Percentiles rank a stretch among this genome's conserved stretches.
These are phyloP conservation scores for Dipodomys merriami DNA, from an alignment of 2,113 vertebrate genomes.

Conservation along the genomic window DNA sequence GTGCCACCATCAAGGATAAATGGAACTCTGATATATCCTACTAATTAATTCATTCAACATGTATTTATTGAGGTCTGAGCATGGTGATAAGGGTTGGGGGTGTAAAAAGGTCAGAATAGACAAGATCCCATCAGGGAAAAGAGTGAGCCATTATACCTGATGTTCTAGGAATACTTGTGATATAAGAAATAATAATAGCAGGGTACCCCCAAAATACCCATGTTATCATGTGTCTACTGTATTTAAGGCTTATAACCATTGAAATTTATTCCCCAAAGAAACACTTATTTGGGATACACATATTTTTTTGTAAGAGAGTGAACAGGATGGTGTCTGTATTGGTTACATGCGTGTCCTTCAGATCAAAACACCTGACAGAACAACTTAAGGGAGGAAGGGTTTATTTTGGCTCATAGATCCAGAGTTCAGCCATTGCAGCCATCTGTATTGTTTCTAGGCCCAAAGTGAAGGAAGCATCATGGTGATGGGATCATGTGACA, in stretches of 20 bases:
- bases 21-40: neutral
- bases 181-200: neutral
- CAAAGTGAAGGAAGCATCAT: no score
- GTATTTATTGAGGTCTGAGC: slow-evolving; percentile 5
- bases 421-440: no score
- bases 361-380: no score
- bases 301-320: neutral
- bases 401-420: no score
- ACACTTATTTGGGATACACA: neutral
- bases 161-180: neutral
- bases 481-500: no score
- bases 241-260: slow-evolving; percentile 29
- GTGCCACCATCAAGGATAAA: neutral
- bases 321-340: neutral
- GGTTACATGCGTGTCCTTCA: no score
- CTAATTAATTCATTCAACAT: slow-evolving; percentile 21
- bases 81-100: neutral
- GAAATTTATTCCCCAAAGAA: neutral
- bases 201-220: neutral
- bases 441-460: no score
- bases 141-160: neutral
- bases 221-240: neutral
- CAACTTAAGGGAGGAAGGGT: no score
- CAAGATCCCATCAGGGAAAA: neutral
- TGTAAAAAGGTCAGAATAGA: neutral